Base-by-base conservation (phyloP, 2,888 invertebrate genomes). In the Lamproptera curius region DNA sequence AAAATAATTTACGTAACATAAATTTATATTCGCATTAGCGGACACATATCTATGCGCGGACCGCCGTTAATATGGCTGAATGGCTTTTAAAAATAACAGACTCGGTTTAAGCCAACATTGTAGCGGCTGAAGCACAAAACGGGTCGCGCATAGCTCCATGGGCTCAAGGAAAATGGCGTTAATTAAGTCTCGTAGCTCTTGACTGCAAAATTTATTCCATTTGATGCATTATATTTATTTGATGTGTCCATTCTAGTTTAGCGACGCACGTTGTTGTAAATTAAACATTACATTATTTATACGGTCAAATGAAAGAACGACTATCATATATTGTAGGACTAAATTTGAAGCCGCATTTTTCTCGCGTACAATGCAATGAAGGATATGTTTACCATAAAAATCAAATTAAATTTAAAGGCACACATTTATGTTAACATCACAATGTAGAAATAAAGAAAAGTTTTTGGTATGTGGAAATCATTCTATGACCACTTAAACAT, bases 201-300 rank as follows among this genome's bases (percentile, higher is more conserved):
- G 26, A 39, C 39, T n/a, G 42, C 28, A 28, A 49, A 49, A 43
- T 43, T 48, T 48, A 48, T 43, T 34, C 43, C 43, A 43, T 35
- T 35, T 43, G 39, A 34, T 28, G 43, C 35, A 14, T 49, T 49
- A 43, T 42, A 42, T 14, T 42, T 35, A 40, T 43, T 49, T 49
- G 48, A 39, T 43, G n/a, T 43, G 42, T 34, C 39, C 39, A 43
- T 49, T 49, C 38, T 42, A 17, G 11, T 10, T 16, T 14, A 10
- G 36, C 6, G n/a, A 34, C 17, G 38, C 38, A 42, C 16, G 16
- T 23, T 34, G 23, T 37, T 11, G 23, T 42, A 42, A 37, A 46
- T 39, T 33, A 33, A 46, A 33, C 39, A 34, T 31, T 41, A 28
- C n/a, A 41, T 20, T 31, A 28, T 36, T 39, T 35, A 46, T 36